Base-by-base conservation (phyloP, 2,888 invertebrate genomes). In the Drosophila meridionalis region DNA sequence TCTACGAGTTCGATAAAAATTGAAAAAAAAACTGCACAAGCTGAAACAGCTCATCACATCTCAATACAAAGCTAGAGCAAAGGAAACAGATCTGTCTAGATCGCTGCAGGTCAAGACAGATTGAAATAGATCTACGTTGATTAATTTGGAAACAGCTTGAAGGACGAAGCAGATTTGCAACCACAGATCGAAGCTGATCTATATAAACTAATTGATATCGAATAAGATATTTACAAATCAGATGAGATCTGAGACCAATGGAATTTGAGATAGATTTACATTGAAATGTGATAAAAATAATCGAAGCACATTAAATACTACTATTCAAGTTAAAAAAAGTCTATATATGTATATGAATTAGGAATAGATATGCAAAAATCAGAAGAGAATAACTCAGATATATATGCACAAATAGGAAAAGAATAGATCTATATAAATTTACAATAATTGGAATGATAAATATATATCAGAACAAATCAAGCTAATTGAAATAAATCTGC, bases 1-100 rank as follows among this genome's bases (percentile, higher is more conserved):
- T 76, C 62, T 69, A 45, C 42, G 52, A 14, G 30, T 32, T 52
- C 40, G 30, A 68, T 34, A 59, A 26, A 38, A 45, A 52, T 52
- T 36, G 34, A 20, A 26, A 36, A 26, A 26, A 36, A 20, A 52
- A 48, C 67, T 26, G 12, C 5, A 26, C 53, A 26, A 26, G 12
- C 8, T 36, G 26, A 9, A 30, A 9, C n/a, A 40, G 8, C 4
- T 40, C 40, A 12, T 9, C 2, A 2, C 50, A 48, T 14, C 3
- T 48, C 48, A 4, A 7, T 14, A 30, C 14, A 14, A 30, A 8
- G 8, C 28, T 26, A 11, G n/a, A 32, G 8, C 11, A 34, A 3
- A 20, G 3, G 34, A 52, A 20, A 34, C 6, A 2, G 20, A 57
- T 43, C 32, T 11, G 1, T 14, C 55, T 40, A 47, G 8, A 65